phyloP scores from a whole-genome alignment of 2,797 vertebrate genomes.

The Cephalopachus bancanus region DNA sequence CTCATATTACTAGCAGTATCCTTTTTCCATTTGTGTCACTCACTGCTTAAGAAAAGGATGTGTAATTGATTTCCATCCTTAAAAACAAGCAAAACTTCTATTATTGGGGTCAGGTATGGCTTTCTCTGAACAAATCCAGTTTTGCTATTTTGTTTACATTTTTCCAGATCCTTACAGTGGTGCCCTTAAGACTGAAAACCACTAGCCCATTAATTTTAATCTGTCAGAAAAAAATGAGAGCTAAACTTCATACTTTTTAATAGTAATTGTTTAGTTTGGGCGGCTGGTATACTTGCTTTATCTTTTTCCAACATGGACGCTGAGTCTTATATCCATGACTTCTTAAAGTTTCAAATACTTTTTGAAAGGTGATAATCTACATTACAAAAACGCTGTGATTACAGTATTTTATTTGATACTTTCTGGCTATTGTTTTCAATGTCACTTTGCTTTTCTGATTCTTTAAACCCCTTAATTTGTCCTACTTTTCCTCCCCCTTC shows the following conservation, averaged over 20 bases:
- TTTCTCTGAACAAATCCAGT: conserved; percentile 56
- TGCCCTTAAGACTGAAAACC: conserved; percentile 37
- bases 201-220: conserved; percentile 33
- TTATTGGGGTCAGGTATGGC: background rate
- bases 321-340: conserved; percentile 15
- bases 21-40: conserved; percentile 32
- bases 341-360: conserved; percentile 55
- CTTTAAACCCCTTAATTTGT: background rate
- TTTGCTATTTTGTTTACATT: conserved; percentile 52
- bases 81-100: conserved; percentile 54
- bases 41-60: background rate
- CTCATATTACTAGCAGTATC: background rate
- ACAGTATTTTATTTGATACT: background rate
- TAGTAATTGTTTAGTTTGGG: conserved; percentile 10
- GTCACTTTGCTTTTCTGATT: conserved; percentile 51
- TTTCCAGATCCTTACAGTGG: conserved; percentile 19
- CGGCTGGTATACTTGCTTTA: conserved; percentile 19
- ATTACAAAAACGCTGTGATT: conserved; percentile 45
- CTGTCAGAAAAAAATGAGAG: conserved; percentile 39
- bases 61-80: conserved; percentile 47
- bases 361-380: conserved; percentile 32
- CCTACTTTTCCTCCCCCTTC: background rate
- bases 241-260: conserved; percentile 33
- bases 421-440: conserved; percentile 50
- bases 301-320: conserved; percentile 18